Evolutionary conservation across 2,888 invertebrate genomes (phyloP), one percentile per base, ranked within the genome.

Genomic region (Temnothorax ravouxi): DNA sequence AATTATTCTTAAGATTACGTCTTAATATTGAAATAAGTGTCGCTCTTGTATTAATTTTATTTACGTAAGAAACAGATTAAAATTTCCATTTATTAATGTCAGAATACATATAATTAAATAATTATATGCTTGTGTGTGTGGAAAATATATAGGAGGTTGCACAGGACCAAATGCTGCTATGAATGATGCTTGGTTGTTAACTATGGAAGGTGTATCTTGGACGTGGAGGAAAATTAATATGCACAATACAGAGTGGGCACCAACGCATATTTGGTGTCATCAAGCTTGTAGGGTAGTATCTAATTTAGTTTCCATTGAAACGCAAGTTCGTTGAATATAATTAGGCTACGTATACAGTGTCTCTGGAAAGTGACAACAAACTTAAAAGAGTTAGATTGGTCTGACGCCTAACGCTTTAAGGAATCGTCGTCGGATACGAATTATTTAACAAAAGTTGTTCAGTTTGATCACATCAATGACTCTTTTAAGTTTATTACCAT

Each of bases 211-310:
- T 0, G 96, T 96, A 54, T 87, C 92, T 52, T 98, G 98, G 98
- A 96, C 96, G 84, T 97, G 97, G 97, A 96, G 96, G 92, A 97
- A 97, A 94, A 95, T 99, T 69, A 96, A 96, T 84, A 97, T 99
- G 44, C 96, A 96, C 88, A 97, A 98, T 93, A 96, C 97, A 89
- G 97, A 97, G 92, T 97, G 97, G 96, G 97, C 97, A 61, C 97
- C 99, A 38, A 97, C 97, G 0, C 97, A 98, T 93, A 97, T 99
- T 93, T 99, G 99, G 98, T 98, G 98, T 94, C 98, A 99, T 95
- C 98, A 98, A 80, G 98, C 98, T 72, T 98, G 98, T 95, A 97
- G 96, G 95, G 97, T 97, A 95, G 91, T 79, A 75, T 64, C 11
- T 62, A 62, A 38, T 59, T 29, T 41, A 41, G 15, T 64, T 21